Base-by-base conservation (phyloP, 2,113 vertebrate species). In the Otocyon megalotis region DNA sequence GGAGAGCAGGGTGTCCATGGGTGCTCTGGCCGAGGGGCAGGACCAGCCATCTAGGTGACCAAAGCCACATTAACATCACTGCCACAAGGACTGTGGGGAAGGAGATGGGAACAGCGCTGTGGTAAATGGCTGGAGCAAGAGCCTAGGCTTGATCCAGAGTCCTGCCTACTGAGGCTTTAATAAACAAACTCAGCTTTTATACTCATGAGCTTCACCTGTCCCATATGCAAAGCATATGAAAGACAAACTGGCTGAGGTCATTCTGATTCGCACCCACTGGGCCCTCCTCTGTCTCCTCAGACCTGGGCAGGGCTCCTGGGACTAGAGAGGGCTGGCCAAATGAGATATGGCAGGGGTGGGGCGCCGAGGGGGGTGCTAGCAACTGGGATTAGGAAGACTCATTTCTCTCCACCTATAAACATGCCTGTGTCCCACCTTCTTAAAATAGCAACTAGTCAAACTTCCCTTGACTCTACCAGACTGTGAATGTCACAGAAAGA, bases 111-210 rank as follows among this genome's bases (percentile, higher is more conserved):
- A 19, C 7, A 26, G 24, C 48, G 1, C 28, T n/a, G 10, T 10
- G 56, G n/a, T 35, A 53, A 26, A 13, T 9, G 4, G 22, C 54
- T 19, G 26, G 35, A 35, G 26, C 2, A 4, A 54, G 35, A 22
- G 24, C 8, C 13, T n/a, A 12, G 30, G 1, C 16, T 71, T 54
- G 2, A 24, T 3, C 7, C 1, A 0, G 30, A n/a, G 35, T 15
- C 37, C 19, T 19, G 5, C 5, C 37, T 32, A 6, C 7, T 17
- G 35, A 20, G 7, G 50, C n/a, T 28, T 71, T 9, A 30, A 30
- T 50, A 32, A 32, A 77, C 48, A 24, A 22, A 53, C 9, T 28
- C 5, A 20, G n/a, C 50, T 30, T 67, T 4, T 43, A 43, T 43
- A 43, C 6, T 43, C 6, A 43, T 43, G 24, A 72, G 37, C 16